Conservation (phyloP, 2,888 invertebrate genomes). For the Eurytoma adleriae region DNA sequence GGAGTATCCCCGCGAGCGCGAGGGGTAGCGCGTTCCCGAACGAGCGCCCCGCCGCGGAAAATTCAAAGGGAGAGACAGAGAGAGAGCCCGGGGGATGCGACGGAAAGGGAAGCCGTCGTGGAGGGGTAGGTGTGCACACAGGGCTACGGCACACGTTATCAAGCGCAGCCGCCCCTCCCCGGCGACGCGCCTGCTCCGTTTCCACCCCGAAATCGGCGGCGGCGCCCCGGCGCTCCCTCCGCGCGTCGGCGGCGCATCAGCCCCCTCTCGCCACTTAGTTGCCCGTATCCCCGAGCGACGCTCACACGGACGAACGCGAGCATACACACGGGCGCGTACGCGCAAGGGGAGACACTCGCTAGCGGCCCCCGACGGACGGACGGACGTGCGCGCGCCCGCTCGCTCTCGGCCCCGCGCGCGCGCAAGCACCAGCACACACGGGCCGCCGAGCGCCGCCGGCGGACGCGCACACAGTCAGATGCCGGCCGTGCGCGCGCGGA, state of each 20-base stretch:
- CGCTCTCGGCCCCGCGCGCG: background rate
- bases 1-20: background rate
- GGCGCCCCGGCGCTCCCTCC: constrained; percentile 17
- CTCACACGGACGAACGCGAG: constrained; percentile 2
- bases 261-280: constrained; percentile 10
- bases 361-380: constrained; percentile 34
- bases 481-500: constrained; percentile 68
- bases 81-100: background rate
- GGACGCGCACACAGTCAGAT: constrained; percentile 69
- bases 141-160: constrained; percentile 24
- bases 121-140: background rate
- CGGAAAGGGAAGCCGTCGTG: background rate
- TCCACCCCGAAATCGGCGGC: constrained; percentile 39
- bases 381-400: constrained; percentile 36
- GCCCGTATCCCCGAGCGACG: constrained; percentile 5
- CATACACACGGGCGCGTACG: background rate
- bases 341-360: constrained; percentile 30
- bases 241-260: background rate
- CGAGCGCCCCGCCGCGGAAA: constrained; percentile 3
- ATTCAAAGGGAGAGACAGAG: constrained; percentile 13
- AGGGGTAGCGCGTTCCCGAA: background rate
- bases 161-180: constrained; percentile 8
- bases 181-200: constrained; percentile 40
- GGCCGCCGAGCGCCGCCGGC: constrained; percentile 66
- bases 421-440: constrained; percentile 30